Percentiles rank a stretch among this genome's conserved stretches.
Conservation (phyloP, 2,797 vertebrate genomes). For the Ciconia nigra region DNA sequence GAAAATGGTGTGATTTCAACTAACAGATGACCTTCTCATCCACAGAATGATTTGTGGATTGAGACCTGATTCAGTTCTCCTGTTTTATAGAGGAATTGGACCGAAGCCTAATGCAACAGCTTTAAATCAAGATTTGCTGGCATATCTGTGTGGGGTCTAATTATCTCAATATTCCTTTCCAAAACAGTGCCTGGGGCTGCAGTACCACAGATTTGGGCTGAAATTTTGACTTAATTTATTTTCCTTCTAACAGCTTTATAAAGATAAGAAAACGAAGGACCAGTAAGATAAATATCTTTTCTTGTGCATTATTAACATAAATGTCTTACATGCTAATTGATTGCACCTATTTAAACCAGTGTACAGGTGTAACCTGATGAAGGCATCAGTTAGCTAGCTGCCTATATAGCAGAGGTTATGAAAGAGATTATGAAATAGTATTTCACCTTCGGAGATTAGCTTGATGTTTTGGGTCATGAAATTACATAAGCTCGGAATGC, state of each 20-base stretch:
- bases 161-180: background rate
- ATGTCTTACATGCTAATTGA: background rate
- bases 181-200: background rate
- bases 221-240: background rate
- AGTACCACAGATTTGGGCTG: background rate
- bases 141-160: background rate
- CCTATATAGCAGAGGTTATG: background rate
- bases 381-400: background rate
- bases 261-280: background rate
- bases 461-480: background rate
- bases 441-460: background rate
- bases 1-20: background rate
- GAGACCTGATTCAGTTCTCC: background rate
- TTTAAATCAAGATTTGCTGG: conserved; percentile 13
- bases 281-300: background rate
- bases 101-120: background rate
- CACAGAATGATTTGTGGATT: background rate
- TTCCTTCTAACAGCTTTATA: background rate
- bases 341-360: background rate
- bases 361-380: background rate
- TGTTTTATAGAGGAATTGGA: background rate
- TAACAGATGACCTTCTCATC: background rate
- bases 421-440: background rate
- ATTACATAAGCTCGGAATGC: background rate
- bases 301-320: background rate